Evolutionary conservation across 2,113 vertebrate genomes (phyloP).

Genomic region (Oreochromis tanganicae): DNA sequence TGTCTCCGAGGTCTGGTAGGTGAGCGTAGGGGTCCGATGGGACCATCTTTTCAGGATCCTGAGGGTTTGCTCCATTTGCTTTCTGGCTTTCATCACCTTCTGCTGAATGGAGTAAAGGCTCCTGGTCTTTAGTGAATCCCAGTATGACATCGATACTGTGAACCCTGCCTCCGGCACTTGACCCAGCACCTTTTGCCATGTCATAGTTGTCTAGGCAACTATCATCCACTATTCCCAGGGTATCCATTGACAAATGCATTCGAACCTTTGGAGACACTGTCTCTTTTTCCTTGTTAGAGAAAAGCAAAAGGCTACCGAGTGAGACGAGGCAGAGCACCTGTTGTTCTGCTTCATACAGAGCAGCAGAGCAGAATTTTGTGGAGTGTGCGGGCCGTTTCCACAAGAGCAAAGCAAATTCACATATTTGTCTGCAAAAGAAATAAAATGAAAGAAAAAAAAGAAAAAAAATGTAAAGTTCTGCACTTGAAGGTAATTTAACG

Average conservation of each 20-base stretch:
- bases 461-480: not conserved
- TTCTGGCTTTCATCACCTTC: constrained; percentile 48
- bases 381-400: not conserved
- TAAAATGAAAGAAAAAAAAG: not conserved
- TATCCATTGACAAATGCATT: constrained; percentile 79
- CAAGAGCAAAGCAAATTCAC: not conserved
- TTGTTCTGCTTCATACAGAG: not conserved
- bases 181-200: constrained; percentile 69
- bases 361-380: not conserved
- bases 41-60: constrained; percentile 36
- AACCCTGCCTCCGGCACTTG: constrained; percentile 59
- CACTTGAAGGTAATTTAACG: not conserved
- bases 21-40: constrained; percentile 45
- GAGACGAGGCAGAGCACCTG: not conserved
- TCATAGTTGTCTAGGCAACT: constrained; percentile 74
- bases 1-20: constrained; percentile 60
- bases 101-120: constrained; percentile 63
- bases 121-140: constrained; percentile 79
- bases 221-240: constrained; percentile 73
- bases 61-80: constrained; percentile 23
- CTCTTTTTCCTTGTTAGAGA: not conserved
- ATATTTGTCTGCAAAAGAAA: constrained; percentile 19
- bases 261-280: constrained; percentile 37
- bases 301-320: not conserved
- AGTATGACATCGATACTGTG: constrained; percentile 79